Evolutionary conservation across 2,888 invertebrate genomes (phyloP).

Genomic region (Hedya salicella): DNA sequence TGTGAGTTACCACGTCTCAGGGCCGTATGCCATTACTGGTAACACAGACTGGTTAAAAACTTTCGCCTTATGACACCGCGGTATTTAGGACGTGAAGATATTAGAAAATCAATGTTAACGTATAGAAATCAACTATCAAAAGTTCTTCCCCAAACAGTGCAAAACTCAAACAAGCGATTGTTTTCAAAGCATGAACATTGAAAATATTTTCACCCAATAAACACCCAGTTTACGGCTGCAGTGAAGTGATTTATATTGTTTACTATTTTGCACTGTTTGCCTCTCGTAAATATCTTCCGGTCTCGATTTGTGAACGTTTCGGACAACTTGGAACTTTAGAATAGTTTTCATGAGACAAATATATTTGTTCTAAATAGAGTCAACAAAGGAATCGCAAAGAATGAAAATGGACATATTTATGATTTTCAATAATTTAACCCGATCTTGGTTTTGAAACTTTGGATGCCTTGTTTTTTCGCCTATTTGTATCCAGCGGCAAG

Average conservation of each 20-base stretch:
- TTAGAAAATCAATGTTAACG: no score
- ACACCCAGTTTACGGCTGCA: not conserved
- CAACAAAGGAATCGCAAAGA: conserved; percentile 12
- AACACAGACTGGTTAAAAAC: no score
- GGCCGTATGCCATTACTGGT: no score
- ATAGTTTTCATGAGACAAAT: conserved; percentile 17
- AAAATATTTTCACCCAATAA: conserved; percentile 39
- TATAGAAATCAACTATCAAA: not conserved
- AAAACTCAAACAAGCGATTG: not conserved
- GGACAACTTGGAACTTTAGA: conserved; percentile 24
- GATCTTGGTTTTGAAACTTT: not conserved
- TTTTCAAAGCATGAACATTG: conserved; percentile 14
- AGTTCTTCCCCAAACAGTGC: not conserved
- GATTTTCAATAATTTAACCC: not conserved
- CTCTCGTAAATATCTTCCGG: conserved; percentile 33
- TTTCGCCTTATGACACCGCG: no score
- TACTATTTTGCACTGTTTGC: conserved; percentile 36
- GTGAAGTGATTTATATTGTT: conserved; percentile 42
- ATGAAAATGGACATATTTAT: not conserved
- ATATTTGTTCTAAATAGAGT: conserved; percentile 16
- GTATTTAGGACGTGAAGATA: no score
- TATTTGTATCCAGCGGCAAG: no score
- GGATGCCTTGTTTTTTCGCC: no score
- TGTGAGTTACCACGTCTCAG: no score
- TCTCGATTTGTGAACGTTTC: conserved; percentile 24